Evolutionary conservation across 2,797 vertebrate species (phyloP).

Genomic region (Hyperoplus lanceolatus): DNA sequence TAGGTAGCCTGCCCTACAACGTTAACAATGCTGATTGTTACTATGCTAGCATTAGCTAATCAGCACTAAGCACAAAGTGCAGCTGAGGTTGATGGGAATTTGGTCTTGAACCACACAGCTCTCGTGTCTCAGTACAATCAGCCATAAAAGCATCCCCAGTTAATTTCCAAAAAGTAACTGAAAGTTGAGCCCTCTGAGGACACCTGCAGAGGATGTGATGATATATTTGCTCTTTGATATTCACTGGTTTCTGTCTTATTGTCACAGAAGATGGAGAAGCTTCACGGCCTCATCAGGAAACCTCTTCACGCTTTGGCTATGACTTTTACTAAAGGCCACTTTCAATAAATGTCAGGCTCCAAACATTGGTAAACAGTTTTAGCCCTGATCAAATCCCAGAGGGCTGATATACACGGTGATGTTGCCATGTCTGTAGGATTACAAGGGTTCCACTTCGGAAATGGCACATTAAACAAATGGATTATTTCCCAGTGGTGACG

Average conservation of each 20-base stretch:
- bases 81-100: background rate
- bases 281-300: constrained; percentile 78
- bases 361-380: constrained; percentile 84
- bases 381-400: constrained; percentile 83
- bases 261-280: constrained; percentile 61
- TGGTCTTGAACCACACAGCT: background rate
- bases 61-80: too few species aligned
- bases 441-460: constrained; percentile 72
- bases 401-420: constrained; percentile 68
- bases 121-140: too few species aligned
- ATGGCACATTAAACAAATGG: constrained; percentile 82
- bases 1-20: background rate
- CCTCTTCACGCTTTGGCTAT: constrained; percentile 79
- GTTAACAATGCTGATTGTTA: background rate
- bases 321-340: constrained; percentile 88
- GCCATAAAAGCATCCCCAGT: too few species aligned
- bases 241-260: constrained; percentile 42
- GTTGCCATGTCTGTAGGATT: constrained; percentile 70
- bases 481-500: constrained; percentile 72
- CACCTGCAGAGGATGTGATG: constrained; percentile 42
- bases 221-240: constrained; percentile 55
- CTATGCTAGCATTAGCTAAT: background rate
- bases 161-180: constrained; percentile 17
- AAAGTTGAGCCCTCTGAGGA: constrained; percentile 11
- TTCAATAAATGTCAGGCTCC: constrained; percentile 86